Base-by-base conservation (phyloP, 1,140 invertebrate species). In the Drosophila truncata region DNA sequence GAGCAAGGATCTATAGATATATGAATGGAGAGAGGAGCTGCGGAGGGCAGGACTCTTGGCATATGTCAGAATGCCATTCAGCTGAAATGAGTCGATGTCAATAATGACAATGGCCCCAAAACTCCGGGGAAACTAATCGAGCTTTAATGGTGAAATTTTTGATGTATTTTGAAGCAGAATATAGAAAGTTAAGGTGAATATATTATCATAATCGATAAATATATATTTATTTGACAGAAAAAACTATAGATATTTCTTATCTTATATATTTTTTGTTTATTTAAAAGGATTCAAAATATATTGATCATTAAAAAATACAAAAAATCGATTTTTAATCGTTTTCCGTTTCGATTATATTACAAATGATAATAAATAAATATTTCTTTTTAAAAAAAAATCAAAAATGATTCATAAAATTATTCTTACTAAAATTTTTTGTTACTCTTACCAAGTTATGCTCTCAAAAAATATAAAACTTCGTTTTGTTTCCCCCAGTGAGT, bases 11-110 rank as follows among this genome's bases (percentile, higher is more conserved):
- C 20, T 46, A 41, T 20, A 11, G 61, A 13, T 25, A 33, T 29
- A 18, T 10, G 20, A 16, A 44, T 27, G 63, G 46, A n/a, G 41
- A 39, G 63, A n/a, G n/a, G n/a, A 27, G 46, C 39, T 23, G 27
- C 25, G 46, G 16, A 18, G 50, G 54, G 42, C n/a, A 31, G 44
- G 60, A 57, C 57, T 25, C 50, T 57, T 44, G 64, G 49, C 74
- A 63, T 78, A 78, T 78, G 76, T 70, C 49, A 41, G 42, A 59
- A 70, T 70, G 47, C 14, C 66, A 70, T 67, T 66, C 47, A 70
- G 46, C 13, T 33, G 62, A 67, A 70, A 67, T 70, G 66, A 70
- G 63, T 13, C 29, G 23, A 42, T 52, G 47, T 54, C 66, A 66
- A 67, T 70, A 70, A 66, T 20, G 60, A 69, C 59, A 69, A 50